A percentile compares a stretch with the other conserved stretches of the same genome.
These are phyloP conservation scores for Nematopogon swammerdamellus DNA, from an alignment of 2,888 invertebrate species.

Conservation along the genomic window DNA sequence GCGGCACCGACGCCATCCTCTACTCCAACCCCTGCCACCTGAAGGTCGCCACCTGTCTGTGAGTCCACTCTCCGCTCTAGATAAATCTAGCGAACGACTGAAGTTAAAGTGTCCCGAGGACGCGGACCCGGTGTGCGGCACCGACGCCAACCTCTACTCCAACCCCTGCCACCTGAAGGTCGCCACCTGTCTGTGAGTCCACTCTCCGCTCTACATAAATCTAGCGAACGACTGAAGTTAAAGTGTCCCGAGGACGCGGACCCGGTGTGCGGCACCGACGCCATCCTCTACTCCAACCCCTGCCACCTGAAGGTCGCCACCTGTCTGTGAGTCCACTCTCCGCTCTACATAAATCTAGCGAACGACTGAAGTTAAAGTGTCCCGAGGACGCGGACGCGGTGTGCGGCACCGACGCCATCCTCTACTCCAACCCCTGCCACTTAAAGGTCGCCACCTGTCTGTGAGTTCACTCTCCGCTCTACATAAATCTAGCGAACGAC, in stretches of 20 bases:
- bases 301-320: constrained; percentile 81
- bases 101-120: constrained; percentile 69
- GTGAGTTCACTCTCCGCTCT: too few relatives aligned
- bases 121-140: constrained; percentile 78
- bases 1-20: constrained; percentile 84
- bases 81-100: constrained; percentile 69
- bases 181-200: constrained; percentile 78
- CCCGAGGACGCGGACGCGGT: constrained; percentile 67
- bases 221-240: constrained; percentile 74
- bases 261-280: constrained; percentile 85
- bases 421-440: constrained; percentile 80
- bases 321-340: constrained; percentile 76
- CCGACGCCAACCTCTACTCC: constrained; percentile 81
- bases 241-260: constrained; percentile 66
- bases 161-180: constrained; percentile 80
- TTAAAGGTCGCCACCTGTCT: constrained; percentile 81
- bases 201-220: too few relatives aligned
- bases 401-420: constrained; percentile 85
- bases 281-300: constrained; percentile 78
- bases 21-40: constrained; percentile 81
- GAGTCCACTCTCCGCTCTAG: too few relatives aligned
- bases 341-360: too few relatives aligned
- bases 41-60: constrained; percentile 82
- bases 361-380: constrained; percentile 74
- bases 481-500: too few relatives aligned